Conservation (phyloP, 2,113 vertebrate species). For the Bubalus kerabau region DNA sequence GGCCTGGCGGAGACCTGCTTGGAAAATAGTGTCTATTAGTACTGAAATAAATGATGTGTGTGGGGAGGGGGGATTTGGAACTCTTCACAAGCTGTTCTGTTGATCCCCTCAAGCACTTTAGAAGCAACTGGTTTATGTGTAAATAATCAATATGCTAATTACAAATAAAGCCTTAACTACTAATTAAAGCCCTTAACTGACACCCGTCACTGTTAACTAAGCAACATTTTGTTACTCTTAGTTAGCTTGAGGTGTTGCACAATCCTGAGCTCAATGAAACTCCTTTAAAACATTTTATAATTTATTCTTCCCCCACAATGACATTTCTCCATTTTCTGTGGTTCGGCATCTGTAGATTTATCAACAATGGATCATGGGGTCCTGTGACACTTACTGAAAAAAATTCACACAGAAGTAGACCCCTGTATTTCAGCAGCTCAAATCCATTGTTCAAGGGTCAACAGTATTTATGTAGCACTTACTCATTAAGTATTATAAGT, state of each 20-base stretch:
- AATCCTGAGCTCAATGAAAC: not conserved
- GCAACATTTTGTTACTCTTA: not conserved
- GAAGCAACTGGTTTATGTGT: slow-evolving; percentile 24
- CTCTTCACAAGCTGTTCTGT: not conserved
- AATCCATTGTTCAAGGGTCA: not conserved
- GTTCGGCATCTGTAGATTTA: not conserved
- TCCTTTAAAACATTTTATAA: not conserved
- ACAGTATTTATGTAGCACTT: not conserved
- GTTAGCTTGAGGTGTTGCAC: not conserved
- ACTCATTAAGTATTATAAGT: not conserved
- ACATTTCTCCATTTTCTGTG: not conserved
- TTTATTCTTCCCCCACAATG: not conserved
- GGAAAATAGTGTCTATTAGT: not conserved
- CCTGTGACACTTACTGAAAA: not conserved
- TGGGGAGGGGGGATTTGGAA: slow-evolving; percentile 2
- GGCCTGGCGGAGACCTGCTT: not conserved
- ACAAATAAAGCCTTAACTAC: slow-evolving; percentile 31
- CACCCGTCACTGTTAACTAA: slow-evolving; percentile 9
- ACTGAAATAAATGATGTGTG: slow-evolving; percentile 19
- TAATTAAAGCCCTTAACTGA: slow-evolving; percentile 40
- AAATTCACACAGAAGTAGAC: not conserved
- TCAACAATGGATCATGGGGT: not conserved
- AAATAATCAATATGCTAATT: slow-evolving; percentile 59
- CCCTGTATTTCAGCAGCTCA: not conserved
- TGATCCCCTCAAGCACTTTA: not conserved